These are phyloP conservation scores for Brachionus sp. DNA, from an alignment of 1,140 invertebrate genomes.

Conservation along the genomic window DNA sequence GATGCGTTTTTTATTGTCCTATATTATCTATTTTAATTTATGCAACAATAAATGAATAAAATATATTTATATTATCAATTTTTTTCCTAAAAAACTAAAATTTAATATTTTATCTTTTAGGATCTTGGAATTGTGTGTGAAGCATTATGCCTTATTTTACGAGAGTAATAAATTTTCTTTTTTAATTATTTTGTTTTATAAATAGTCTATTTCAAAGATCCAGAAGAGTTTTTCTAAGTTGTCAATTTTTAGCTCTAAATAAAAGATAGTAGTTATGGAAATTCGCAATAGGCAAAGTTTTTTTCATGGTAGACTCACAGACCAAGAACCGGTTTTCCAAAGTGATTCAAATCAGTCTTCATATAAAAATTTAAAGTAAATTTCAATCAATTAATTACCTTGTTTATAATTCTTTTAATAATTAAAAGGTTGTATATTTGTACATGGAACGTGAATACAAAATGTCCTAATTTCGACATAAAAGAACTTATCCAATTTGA, in stretches of 20 bases:
- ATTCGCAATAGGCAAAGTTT: slow-evolving; percentile 12
- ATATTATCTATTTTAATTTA: slow-evolving; percentile 1
- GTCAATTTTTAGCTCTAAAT: background rate
- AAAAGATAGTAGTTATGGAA: slow-evolving; percentile 14
- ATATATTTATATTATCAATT: background rate
- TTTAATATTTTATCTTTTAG: background rate
- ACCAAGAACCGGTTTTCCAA: background rate
- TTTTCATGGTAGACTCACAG: background rate
- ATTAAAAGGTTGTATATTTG: slow-evolving; percentile 16
- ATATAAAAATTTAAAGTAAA: background rate
- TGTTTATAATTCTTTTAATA: background rate
- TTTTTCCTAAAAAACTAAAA: background rate
- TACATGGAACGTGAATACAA: slow-evolving; percentile 30
- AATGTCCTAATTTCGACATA: background rate
- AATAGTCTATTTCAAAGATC: background rate
- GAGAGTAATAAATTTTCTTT: background rate
- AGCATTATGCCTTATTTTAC: background rate
- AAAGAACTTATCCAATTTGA: slow-evolving; percentile 10
- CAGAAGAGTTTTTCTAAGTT: background rate
- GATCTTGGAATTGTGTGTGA: background rate
- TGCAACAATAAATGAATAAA: background rate
- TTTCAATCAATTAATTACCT: background rate
- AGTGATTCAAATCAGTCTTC: background rate
- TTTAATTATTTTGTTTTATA: background rate
- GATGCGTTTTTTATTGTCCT: background rate